These are phyloP conservation scores for Sander vitreus DNA, from an alignment of 2,113 vertebrate genomes.

Conservation along the genomic window DNA sequence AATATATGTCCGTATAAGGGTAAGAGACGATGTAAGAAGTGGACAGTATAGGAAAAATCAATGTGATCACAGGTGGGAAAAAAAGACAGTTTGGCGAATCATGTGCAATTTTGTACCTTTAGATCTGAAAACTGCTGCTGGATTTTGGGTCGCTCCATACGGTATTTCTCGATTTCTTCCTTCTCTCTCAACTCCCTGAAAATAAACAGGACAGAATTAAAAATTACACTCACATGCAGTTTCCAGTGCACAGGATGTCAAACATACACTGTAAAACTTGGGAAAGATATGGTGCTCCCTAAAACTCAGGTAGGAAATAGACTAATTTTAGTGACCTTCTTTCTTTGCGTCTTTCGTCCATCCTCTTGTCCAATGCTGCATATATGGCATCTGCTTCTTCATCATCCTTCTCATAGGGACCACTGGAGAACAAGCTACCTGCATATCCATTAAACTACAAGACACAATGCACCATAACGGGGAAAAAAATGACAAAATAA, in stretches of 20 bases:
- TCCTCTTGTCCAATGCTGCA: conserved; percentile 95
- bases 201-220: conserved; percentile 9
- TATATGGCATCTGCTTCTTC: conserved; percentile 99
- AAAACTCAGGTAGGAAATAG: background rate
- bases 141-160: conserved; percentile 98
- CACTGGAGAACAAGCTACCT: conserved; percentile 97
- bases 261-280: background rate
- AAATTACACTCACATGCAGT: background rate
- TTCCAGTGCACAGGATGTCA: background rate
- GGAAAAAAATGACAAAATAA: background rate
- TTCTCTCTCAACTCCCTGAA: conserved; percentile 95
- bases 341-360: conserved; percentile 98
- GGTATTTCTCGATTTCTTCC: conserved; percentile 98
- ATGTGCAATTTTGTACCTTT: conserved; percentile 84
- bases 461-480: background rate
- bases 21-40: background rate
- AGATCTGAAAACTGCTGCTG: conserved; percentile 99
- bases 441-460: conserved; percentile 97
- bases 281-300: background rate
- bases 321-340: conserved; percentile 85
- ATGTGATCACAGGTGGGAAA: background rate
- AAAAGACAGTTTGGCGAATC: background rate
- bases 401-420: conserved; percentile 97
- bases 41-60: background rate
- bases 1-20: background rate